Base-by-base conservation (phyloP, 2,888 invertebrate species). In the Melipona bicolor region DNA sequence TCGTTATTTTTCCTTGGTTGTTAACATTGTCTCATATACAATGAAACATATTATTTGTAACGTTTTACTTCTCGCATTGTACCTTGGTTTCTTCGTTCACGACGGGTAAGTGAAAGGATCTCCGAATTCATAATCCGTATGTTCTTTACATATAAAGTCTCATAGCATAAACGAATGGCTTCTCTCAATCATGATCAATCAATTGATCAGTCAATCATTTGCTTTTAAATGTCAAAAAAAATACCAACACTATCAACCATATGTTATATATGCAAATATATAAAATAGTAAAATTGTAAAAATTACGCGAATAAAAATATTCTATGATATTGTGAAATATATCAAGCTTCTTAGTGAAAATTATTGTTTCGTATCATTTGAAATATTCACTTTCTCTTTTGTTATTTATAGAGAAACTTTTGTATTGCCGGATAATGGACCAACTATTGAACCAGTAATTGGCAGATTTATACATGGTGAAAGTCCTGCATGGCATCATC, bases 401-500 rank as follows among this genome's bases (percentile, higher is more conserved):
- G 11, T 59, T 32, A 69, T 50, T 64, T 15, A 6, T 9, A 77
- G 82, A 27, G 24, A 17, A 15, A 17, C 11, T 13, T 0, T 4
- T 54, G 4, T 0, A 17, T 19, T 21, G 1, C 4, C 3, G 11
- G 2, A 27, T 1, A 3, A 17, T 2, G 27, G 11, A 11, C 0
- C 74, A 27, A 27, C 3, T 52, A 79, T 86, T 24, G n/a, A 79
- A 15, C 76, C 52, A 13, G 50, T 88, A 19, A 81, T 88, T 15
- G 79, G 79, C 0, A n/a, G 11, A 62, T 85, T 70, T 49, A 91
- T 89, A 11, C 96, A 96, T 82, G 95, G 95, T 19, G 96, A 97
- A 92, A 96, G 96, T 0, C 96, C 96, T 0, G 96, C 96, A 89
- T 97, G 96, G 96, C 95, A 96, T 21, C 91, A 94, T 6, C 89